Conservation (phyloP, 2,113 vertebrate genomes). For the Serinus canaria region DNA sequence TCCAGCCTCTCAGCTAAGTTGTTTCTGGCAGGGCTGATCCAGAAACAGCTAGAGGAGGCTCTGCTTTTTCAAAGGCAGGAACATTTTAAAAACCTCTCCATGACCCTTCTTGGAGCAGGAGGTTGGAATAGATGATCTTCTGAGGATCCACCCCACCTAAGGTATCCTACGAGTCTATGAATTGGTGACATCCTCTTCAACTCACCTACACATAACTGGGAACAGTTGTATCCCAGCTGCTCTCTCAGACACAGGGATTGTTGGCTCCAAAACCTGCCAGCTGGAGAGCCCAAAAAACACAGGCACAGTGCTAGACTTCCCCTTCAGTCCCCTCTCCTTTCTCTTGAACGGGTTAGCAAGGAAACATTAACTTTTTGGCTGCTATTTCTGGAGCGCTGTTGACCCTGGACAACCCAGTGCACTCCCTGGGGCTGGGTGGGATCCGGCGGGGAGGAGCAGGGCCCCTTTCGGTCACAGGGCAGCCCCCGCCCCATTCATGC, state of each 20-base stretch:
- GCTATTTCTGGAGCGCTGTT: background rate
- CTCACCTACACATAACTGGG: background rate
- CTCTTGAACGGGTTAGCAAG: background rate
- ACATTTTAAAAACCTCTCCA: background rate
- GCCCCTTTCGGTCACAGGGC: background rate
- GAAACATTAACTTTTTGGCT: background rate
- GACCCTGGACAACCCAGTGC: background rate
- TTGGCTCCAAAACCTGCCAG: background rate
- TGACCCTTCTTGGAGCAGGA: background rate
- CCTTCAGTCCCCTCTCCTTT: background rate
- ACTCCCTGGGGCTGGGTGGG: background rate
- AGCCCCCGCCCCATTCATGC: background rate
- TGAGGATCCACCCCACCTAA: background rate
- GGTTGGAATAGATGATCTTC: background rate
- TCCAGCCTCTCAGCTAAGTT: background rate
- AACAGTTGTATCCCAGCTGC: background rate
- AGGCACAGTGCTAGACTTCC: background rate
- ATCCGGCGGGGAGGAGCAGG: fast-evolving
- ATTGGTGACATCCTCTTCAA: background rate
- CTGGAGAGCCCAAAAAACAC: background rate
- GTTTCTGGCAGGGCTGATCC: conserved; percentile 17
- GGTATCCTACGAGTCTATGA: background rate
- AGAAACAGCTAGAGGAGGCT: background rate
- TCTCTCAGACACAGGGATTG: background rate
- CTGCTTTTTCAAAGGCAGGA: background rate